A percentile compares a stretch with the other conserved stretches of the same genome.
phyloP scores from a whole-genome alignment of 2,888 invertebrate species.

The Branchipolynoe longqiensis region DNA sequence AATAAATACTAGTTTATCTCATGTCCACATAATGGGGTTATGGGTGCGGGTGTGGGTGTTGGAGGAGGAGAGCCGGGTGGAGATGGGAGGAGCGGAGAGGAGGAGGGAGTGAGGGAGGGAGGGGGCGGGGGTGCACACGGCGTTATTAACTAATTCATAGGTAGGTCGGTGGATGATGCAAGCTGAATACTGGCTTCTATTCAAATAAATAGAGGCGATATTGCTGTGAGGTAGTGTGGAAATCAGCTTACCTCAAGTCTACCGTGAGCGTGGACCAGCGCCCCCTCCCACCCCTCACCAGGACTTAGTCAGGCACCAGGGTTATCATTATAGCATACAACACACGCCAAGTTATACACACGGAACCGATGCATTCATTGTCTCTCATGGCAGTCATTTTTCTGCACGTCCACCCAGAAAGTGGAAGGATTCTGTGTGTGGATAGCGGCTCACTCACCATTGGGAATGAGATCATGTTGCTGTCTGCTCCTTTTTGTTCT shows the following conservation, averaged over 20 bases:
- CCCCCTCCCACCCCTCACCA: neutral
- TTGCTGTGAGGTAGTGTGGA: neutral
- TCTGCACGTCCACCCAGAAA: too few species aligned
- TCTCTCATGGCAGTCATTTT: neutral
- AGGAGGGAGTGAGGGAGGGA: neutral
- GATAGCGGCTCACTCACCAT: too few species aligned
- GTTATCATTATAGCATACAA: constrained; percentile 14
- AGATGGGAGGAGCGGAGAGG: too few species aligned
- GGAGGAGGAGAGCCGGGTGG: too few species aligned
- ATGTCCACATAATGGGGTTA: neutral
- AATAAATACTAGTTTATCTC: constrained; percentile 10
- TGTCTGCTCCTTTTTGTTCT: too few species aligned
- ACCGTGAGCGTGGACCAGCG: neutral
- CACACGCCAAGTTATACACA: constrained; percentile 19
- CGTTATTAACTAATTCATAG: too few species aligned
- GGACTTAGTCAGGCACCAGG: neutral
- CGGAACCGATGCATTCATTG: neutral
- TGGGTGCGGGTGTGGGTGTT: neutral
- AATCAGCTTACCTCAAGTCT: constrained; percentile 23
- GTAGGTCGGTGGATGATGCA: too few species aligned
- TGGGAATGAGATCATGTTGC: too few species aligned
- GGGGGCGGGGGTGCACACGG: too few species aligned
- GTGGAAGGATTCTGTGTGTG: too few species aligned
- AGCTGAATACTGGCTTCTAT: too few species aligned
- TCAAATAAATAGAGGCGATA: too few species aligned